Percentiles rank a stretch among this genome's conserved stretches.
phyloP scores from a whole-genome alignment of 2,797 vertebrate species.

The Paramormyrops hopkinsi region DNA sequence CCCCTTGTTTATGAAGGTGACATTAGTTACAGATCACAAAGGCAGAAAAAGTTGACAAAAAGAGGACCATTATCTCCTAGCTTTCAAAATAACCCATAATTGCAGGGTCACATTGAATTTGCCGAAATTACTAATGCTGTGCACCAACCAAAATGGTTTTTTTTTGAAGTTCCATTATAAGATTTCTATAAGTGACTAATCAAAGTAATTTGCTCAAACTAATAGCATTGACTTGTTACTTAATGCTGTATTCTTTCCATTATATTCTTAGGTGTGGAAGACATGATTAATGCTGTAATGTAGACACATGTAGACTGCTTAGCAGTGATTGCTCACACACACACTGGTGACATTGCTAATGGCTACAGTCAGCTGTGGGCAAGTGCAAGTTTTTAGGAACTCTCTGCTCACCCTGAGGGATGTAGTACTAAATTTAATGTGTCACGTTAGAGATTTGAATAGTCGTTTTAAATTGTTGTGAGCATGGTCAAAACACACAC shows the following conservation, averaged over 20 bases:
- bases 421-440: not conserved
- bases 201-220: slow-evolving; percentile 56
- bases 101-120: slow-evolving; percentile 43
- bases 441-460: not conserved
- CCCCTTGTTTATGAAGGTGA: not conserved
- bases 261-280: slow-evolving; percentile 22
- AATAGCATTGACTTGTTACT: slow-evolving; percentile 38
- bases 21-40: slow-evolving; percentile 29
- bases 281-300: slow-evolving; percentile 38
- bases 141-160: slow-evolving; percentile 30
- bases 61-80: slow-evolving; percentile 41
- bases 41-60: slow-evolving; percentile 40
- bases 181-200: slow-evolving; percentile 51
- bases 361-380: not conserved
- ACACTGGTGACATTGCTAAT: not conserved
- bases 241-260: slow-evolving; percentile 32
- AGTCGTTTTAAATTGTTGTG: not conserved
- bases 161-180: slow-evolving; percentile 49
- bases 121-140: slow-evolving; percentile 48
- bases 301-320: slow-evolving; percentile 13
- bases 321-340: not conserved
- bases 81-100: slow-evolving; percentile 55
- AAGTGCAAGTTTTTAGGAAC: not conserved
- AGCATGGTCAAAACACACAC: not conserved
- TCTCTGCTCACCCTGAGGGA: not conserved